Percentiles rank a stretch among this genome's conserved stretches.
Evolutionary conservation across 2,113 vertebrate species (phyloP).

Genomic region (Tympanuchus pallidicinctus): DNA sequence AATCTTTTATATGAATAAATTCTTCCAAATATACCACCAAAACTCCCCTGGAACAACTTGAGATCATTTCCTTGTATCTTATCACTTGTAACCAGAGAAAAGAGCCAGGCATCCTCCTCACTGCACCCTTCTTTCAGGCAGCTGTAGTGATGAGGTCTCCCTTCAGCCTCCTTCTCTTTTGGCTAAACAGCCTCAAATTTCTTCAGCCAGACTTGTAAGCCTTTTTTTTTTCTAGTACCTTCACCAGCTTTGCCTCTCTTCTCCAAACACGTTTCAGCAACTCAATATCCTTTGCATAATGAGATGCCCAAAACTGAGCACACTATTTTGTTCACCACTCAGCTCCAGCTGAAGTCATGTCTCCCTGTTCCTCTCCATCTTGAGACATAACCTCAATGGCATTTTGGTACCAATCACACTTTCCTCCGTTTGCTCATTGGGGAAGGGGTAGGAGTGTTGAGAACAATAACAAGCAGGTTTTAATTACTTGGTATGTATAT

Average conservation of each 20-base stretch:
- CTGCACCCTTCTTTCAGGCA: background rate
- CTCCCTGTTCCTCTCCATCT: background rate
- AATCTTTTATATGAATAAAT: background rate
- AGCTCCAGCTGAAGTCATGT: background rate
- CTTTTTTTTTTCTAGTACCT: background rate
- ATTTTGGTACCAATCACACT: background rate
- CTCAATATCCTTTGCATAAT: background rate
- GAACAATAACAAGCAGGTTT: background rate
- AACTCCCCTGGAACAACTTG: background rate
- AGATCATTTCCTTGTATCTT: background rate
- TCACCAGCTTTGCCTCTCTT: background rate
- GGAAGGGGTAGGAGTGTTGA: background rate
- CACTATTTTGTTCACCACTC: background rate
- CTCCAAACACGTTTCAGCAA: background rate
- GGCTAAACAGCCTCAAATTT: background rate
- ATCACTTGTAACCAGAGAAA: background rate
- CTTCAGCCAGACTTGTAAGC: background rate
- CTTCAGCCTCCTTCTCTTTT: background rate
- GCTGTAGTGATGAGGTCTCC: background rate
- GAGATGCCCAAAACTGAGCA: background rate
- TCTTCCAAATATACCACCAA: background rate
- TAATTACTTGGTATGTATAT: background rate
- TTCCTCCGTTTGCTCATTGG: background rate
- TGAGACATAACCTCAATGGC: background rate
- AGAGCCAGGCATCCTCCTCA: background rate